Conservation (phyloP, 2,797 vertebrate species). For the Sebastolobus alascanus region DNA sequence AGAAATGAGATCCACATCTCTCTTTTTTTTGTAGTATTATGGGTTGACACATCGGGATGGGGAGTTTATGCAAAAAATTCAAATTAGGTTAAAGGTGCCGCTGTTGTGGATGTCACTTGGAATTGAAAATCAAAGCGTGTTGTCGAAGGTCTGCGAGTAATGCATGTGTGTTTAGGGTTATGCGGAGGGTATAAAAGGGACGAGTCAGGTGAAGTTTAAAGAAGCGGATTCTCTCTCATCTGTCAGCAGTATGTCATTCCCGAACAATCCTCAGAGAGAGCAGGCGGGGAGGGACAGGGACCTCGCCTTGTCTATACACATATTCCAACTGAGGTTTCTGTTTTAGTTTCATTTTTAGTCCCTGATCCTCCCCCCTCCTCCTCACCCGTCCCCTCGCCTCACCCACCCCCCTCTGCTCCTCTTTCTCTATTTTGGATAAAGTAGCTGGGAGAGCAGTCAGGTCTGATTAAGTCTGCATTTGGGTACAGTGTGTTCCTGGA, state of each 20-base stretch:
- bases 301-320: slow-evolving; percentile 71
- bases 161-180: slow-evolving; percentile 65
- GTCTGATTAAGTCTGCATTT: slow-evolving; percentile 99
- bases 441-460: slow-evolving; percentile 97
- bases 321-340: slow-evolving; percentile 76
- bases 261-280: slow-evolving; percentile 58
- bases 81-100: slow-evolving; percentile 75
- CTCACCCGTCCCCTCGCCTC: slow-evolving; percentile 5
- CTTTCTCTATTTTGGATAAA: slow-evolving; percentile 89
- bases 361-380: slow-evolving; percentile 32
- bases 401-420: slow-evolving; percentile 46
- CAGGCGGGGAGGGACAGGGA: slow-evolving; percentile 64
- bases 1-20: slow-evolving; percentile 81
- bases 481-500: slow-evolving; percentile 99
- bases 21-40: slow-evolving; percentile 67
- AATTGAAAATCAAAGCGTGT: slow-evolving; percentile 71
- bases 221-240: slow-evolving; percentile 67
- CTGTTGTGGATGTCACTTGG: slow-evolving; percentile 58
- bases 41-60: slow-evolving; percentile 68
- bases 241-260: slow-evolving; percentile 75
- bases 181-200: slow-evolving; percentile 47
- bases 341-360: slow-evolving; percentile 84
- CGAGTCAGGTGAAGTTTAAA: slow-evolving; percentile 78
- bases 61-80: slow-evolving; percentile 72
- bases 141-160: slow-evolving; percentile 59